Conservation (phyloP, 2,888 invertebrate species). For the Temnothorax ravouxi region DNA sequence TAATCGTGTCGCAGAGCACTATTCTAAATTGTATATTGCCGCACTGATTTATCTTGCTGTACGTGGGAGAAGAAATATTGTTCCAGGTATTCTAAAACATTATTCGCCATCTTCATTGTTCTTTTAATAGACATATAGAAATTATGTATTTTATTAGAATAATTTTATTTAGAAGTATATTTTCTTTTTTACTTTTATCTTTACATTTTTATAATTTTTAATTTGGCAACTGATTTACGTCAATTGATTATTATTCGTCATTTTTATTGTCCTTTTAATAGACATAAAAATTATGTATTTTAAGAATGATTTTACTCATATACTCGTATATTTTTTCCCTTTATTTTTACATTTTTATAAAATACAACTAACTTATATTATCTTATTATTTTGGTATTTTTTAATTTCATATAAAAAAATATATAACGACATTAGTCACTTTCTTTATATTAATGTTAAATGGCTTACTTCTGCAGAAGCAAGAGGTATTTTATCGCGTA, state of each 20-base stretch:
- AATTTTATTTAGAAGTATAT: not conserved
- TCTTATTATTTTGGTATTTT: not conserved
- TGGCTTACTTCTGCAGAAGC: not conserved
- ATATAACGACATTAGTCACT: not conserved
- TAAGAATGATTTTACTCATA: not conserved
- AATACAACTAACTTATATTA: not conserved
- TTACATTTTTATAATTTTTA: not conserved
- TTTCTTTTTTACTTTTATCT: not conserved
- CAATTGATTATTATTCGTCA: not conserved
- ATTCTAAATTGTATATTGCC: conserved; percentile 56
- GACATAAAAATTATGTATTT: not conserved
- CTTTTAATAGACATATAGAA: not conserved
- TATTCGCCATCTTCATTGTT: not conserved
- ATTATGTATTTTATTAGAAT: conserved; percentile 2
- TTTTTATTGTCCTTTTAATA: not conserved
- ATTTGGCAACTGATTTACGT: too few relatives aligned
- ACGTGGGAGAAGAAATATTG: conserved; percentile 36
- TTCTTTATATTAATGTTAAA: not conserved
- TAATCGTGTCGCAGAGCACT: conserved; percentile 63
- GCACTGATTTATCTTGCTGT: conserved; percentile 64
- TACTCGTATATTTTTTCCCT: not conserved
- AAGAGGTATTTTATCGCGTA: not conserved
- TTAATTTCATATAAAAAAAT: not conserved
- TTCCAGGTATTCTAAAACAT: not conserved
- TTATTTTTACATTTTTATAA: not conserved